Conservation (phyloP, 2,113 vertebrate genomes). For the Fregetta grallaria region DNA sequence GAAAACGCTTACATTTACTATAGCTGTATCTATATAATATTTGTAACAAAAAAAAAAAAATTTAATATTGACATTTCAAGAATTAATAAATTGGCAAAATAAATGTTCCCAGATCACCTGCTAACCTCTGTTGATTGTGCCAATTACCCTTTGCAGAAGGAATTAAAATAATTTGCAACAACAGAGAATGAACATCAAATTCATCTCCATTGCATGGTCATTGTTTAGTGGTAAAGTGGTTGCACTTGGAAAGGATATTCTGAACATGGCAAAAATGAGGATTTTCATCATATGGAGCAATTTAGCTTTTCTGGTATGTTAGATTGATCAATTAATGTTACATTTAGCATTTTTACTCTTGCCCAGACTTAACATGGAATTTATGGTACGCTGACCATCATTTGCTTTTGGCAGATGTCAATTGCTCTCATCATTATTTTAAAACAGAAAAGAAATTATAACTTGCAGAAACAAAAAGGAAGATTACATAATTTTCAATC, state of each 20-base stretch:
- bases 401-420: neutral
- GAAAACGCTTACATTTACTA: neutral
- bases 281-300: neutral
- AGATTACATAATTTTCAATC: neutral
- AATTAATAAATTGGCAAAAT: slow-evolving; percentile 14
- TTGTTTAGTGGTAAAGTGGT: neutral
- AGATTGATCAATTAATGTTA: slow-evolving; percentile 1
- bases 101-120: neutral
- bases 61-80: neutral
- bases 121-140: slow-evolving; percentile 31
- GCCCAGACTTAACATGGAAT: neutral
- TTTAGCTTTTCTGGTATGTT: neutral
- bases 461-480: neutral
- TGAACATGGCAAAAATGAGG: neutral
- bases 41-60: neutral
- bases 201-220: neutral
- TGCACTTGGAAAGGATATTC: neutral
- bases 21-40: neutral
- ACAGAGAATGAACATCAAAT: slow-evolving; percentile 11
- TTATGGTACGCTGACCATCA: neutral
- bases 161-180: slow-evolving; percentile 57
- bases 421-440: neutral
- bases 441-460: neutral
- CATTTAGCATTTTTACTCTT: slow-evolving; percentile 8
- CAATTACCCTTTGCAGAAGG: slow-evolving; percentile 28